These are phyloP conservation scores for Eumeta japonica DNA, from an alignment of 1,140 invertebrate genomes.

Conservation along the genomic window DNA sequence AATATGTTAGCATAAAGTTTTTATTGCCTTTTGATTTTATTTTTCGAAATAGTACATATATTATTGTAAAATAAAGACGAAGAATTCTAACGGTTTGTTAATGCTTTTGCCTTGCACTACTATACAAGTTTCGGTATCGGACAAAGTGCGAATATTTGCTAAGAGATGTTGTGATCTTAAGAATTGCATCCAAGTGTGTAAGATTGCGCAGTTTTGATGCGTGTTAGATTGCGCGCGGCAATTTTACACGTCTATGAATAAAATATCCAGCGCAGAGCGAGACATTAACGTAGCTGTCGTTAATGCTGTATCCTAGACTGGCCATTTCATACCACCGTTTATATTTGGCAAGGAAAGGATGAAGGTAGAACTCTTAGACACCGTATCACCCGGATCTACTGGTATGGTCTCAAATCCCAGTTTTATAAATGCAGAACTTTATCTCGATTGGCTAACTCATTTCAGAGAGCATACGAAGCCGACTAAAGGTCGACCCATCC, in stretches of 20 bases:
- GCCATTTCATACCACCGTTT: constrained; percentile 28
- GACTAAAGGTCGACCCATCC: constrained; percentile 15
- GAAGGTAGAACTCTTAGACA: constrained; percentile 16
- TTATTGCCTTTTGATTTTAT: constrained; percentile 1
- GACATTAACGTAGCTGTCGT: constrained; percentile 28
- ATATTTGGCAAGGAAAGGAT: constrained; percentile 32
- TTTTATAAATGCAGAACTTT: constrained; percentile 22
- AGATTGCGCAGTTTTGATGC: too few species aligned
- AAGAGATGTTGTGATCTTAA: too few species aligned
- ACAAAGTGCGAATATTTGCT: too few species aligned
- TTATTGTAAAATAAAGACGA: neutral
- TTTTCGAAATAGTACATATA: neutral
- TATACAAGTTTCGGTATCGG: too few species aligned
- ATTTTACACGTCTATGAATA: constrained; percentile 18
- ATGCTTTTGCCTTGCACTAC: too few species aligned
- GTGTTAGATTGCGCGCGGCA: neutral
- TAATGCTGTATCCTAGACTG: constrained; percentile 21
- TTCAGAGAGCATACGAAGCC: constrained; percentile 27
- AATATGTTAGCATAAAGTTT: neutral
- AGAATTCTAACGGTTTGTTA: too few species aligned
- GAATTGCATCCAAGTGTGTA: too few species aligned
- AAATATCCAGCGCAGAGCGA: constrained; percentile 26
- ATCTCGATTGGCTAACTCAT: constrained; percentile 28
- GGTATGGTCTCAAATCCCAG: constrained; percentile 20
- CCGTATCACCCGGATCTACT: constrained; percentile 24